Base-by-base conservation (phyloP, 2,113 vertebrate species). In the Labeo catla region DNA sequence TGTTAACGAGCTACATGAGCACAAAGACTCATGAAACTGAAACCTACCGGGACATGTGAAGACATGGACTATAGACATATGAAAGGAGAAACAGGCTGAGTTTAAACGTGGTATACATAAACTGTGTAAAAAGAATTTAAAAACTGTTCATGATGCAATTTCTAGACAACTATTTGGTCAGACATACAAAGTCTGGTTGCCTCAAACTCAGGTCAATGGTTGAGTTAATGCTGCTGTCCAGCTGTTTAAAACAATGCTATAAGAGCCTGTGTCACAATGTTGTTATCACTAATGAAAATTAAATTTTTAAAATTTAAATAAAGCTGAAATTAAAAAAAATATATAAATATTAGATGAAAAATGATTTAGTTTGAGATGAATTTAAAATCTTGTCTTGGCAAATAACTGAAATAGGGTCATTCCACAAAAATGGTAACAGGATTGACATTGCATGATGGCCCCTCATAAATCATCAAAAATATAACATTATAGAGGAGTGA, bases 1-100 rank as follows among this genome's bases (percentile, higher is more conserved):
- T 59, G 21, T 84, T 84, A 84, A 84, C 10, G 50, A 84, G 34
- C 81, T 83, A 83, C 50, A 66, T 50, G 80, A 81, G 61, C 50
- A 59, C 57, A 73, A 79, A 82, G 45, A 52, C 23, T 3, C 28
- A 70, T 82, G 47, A 13, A 49, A 36, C 8, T 3, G 28, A 52
- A 52, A 11, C 66, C 79, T 34, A 49, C 59, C 10, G 79, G 59
- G 79, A 49, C 43, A 47, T 49, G 23, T 66, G 59, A 81, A 66
- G 47, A 2, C 63, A 82, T 54, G 63, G 21, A 47, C 47, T 47
- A 8, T 8, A 39, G 10, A 36, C 13, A 15, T 52, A 28, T 13
- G 47, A 76, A 50, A 50, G 19, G 2, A 50, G 11, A 74, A 47
- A 68, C 0, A 8, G 13, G 16, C 54, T 21, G 54, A 61, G 21